Evolutionary conservation across 2,888 invertebrate species (phyloP).

Genomic region (Drosophila rubida): DNA sequence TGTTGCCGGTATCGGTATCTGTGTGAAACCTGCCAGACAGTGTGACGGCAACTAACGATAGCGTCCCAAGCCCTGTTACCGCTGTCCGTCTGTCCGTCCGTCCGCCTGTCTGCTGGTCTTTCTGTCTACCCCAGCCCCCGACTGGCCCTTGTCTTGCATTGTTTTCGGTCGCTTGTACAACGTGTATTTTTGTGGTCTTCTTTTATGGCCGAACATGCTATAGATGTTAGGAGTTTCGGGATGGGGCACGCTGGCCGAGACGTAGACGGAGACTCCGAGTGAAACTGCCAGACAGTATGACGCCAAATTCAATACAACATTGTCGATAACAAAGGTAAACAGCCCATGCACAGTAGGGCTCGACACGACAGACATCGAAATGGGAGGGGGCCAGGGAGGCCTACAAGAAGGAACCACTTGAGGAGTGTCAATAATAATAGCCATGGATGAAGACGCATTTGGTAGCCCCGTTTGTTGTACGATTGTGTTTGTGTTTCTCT

Average conservation of each 20-base stretch:
- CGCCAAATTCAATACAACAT: conserved; percentile 79
- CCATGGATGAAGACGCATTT: conserved; percentile 62
- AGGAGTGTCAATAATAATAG: conserved; percentile 66
- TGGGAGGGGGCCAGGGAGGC: not conserved
- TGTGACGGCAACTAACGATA: conserved; percentile 69
- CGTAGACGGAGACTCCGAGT: conserved; percentile 30
- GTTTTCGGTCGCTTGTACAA: conserved; percentile 56
- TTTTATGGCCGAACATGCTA: conserved; percentile 64
- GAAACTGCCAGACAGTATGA: conserved; percentile 82
- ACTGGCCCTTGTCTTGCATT: conserved; percentile 46
- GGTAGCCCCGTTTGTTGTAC: conserved; percentile 51
- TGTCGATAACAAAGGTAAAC: conserved; percentile 80
- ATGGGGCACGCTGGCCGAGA: not conserved
- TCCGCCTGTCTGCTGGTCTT: conserved; percentile 8
- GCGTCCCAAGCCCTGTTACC: conserved; percentile 32
- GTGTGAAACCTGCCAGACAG: conserved; percentile 81
- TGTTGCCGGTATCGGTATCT: conserved; percentile 46
- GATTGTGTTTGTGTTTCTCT: conserved; percentile 42
- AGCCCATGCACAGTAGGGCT: conserved; percentile 30
- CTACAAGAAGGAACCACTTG: conserved; percentile 52
- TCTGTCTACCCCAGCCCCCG: conserved; percentile 21
- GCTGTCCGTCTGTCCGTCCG: conserved; percentile 3
- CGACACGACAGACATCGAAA: not conserved
- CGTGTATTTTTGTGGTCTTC: conserved; percentile 75
- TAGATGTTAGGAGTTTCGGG: conserved; percentile 32